Evolutionary conservation across 2,113 vertebrate species (phyloP), one percentile per base, ranked within the genome.

Genomic region (Empidonax traillii): DNA sequence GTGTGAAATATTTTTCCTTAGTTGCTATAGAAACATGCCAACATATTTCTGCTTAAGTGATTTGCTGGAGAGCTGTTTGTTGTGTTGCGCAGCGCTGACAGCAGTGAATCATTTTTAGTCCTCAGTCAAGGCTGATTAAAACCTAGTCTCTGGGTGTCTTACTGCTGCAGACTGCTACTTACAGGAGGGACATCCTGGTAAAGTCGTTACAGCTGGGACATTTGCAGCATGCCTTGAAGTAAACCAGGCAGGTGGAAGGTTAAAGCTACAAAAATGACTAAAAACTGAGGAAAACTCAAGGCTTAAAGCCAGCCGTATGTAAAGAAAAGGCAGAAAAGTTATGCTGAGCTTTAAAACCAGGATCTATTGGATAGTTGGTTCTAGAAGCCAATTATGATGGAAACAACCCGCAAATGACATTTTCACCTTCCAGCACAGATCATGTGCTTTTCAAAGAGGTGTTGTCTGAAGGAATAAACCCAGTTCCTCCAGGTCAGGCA

Each of bases 21-120:
- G 98, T 98, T 98, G 97, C 98, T 97, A 98, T 98, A 98, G 98
- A 98, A 97, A 98, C 96, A 79, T 97, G 98, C 98, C 97, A 97
- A 97, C 97, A 98, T 97, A 98, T 97, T 97, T 97, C 97, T 97
- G 97, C 96, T 87, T 71, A 96, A 97, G 97, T 79, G 96, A 97
- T 97, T 98, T 97, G 97, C 97, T 95, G 96, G 94, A 97, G 98
- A 96, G 96, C 95, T 97, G 96, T 97, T 97, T 98, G 98, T 97
- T 98, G 97, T 95, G 95, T 96, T 93, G 96, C 97, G 97, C 94
- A 41, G 95, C 16, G 83, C 94, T 95, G 97, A 97, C 91, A 94
- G 91, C 93, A 95, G 95, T 96, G 97, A 97, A 97, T 97, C 87
- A 96, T 97, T 98, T 89, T 84, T 93, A 97, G 95, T 87, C 69